phyloP scores from a whole-genome alignment of 2,888 invertebrate species.

The Blastobasis adustella region DNA sequence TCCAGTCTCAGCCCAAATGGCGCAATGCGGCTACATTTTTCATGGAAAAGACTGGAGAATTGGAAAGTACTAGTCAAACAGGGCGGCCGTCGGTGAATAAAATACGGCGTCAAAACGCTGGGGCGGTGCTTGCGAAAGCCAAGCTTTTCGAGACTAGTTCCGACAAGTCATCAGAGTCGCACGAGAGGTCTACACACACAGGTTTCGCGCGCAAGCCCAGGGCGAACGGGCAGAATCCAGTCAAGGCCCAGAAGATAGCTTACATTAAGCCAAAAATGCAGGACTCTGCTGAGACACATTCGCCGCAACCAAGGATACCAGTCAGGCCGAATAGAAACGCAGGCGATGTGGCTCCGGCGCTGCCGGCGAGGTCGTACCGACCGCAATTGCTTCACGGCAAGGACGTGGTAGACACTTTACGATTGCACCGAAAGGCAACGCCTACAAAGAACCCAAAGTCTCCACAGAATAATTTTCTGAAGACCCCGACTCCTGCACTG shows the following conservation, averaged over 20 bases:
- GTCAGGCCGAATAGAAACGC: conserved; percentile 27
- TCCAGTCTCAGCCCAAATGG: conserved; percentile 58
- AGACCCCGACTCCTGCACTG: conserved; percentile 68
- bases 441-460: conserved; percentile 50
- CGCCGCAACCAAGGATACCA: conserved; percentile 16
- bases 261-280: conserved; percentile 43
- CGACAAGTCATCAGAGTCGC: conserved; percentile 59
- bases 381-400: conserved; percentile 26
- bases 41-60: conserved; percentile 64
- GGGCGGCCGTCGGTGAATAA: conserved; percentile 84
- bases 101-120: conserved; percentile 83
- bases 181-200: conserved; percentile 38
- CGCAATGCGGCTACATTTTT: conserved; percentile 73
- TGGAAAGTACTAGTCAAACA: conserved; percentile 58
- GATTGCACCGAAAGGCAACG: conserved; percentile 40
- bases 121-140: conserved; percentile 87
- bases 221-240: conserved; percentile 37
- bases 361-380: conserved; percentile 24
- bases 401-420: conserved; percentile 37
- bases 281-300: neutral
- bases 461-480: conserved; percentile 36
- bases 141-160: conserved; percentile 80
- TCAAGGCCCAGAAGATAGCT: conserved; percentile 38
- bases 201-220: conserved; percentile 64
- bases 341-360: conserved; percentile 21